These are phyloP conservation scores for Carollia perspicillata DNA, from an alignment of 2,113 vertebrate genomes.

Conservation along the genomic window DNA sequence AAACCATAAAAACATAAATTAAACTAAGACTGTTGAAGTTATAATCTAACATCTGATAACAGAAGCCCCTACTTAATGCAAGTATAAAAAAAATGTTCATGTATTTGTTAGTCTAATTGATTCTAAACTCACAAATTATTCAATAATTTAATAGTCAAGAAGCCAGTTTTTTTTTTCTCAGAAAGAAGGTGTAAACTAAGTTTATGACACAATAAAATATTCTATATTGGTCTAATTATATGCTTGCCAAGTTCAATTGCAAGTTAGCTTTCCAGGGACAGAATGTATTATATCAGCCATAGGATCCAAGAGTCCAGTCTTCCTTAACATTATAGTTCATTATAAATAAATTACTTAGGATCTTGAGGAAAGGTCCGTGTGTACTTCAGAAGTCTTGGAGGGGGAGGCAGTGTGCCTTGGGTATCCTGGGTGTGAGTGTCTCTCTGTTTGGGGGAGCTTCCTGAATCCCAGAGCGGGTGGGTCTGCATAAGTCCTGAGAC, in stretches of 20 bases:
- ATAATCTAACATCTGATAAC: neutral
- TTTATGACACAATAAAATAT: neutral
- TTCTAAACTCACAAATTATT: constrained; percentile 11
- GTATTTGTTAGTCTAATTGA: neutral
- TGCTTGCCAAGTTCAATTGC: neutral
- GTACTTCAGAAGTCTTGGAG: neutral
- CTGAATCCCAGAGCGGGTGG: too few species aligned
- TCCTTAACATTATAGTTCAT: neutral
- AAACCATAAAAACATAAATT: neutral
- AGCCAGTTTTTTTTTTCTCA: neutral
- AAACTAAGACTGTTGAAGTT: constrained; percentile 7
- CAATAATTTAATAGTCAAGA: constrained; percentile 11
- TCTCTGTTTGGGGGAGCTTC: neutral
- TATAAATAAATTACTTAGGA: neutral
- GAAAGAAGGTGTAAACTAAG: constrained; percentile 3
- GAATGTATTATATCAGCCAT: neutral
- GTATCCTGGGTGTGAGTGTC: neutral
- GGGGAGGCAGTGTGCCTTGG: neutral
- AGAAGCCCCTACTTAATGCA: neutral
- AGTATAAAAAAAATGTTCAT: neutral
- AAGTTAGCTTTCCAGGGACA: neutral
- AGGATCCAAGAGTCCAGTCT: neutral
- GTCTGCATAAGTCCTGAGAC: too few species aligned
- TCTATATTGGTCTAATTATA: neutral
- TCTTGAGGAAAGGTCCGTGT: neutral